Conservation (phyloP, 2,888 invertebrate genomes). For the Drosophila demipolita region DNA sequence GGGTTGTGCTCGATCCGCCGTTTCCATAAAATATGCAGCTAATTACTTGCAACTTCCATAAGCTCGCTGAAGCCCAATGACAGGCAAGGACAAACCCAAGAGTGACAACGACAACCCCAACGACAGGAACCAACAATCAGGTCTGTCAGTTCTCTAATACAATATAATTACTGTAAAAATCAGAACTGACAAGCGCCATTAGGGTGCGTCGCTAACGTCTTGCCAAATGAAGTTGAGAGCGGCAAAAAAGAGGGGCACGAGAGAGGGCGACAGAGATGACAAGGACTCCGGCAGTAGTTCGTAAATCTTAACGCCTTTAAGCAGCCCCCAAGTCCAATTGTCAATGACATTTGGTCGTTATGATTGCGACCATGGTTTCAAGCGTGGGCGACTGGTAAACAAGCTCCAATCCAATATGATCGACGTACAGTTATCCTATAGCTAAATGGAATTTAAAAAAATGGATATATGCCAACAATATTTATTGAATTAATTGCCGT, state of each 20-base stretch:
- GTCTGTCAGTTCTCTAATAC: slow-evolving; percentile 63
- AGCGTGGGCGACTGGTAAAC: slow-evolving; percentile 20
- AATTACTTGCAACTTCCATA: slow-evolving; percentile 71
- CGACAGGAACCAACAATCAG: slow-evolving; percentile 25
- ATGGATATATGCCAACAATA: not conserved
- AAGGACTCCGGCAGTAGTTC: slow-evolving; percentile 63
- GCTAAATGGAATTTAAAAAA: not conserved
- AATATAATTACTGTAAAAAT: slow-evolving; percentile 78
- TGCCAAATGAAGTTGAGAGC: slow-evolving; percentile 14
- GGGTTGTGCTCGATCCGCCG: slow-evolving; percentile 13
- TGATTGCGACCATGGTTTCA: slow-evolving; percentile 43
- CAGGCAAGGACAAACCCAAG: slow-evolving; percentile 17
- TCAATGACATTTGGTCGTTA: slow-evolving; percentile 76
- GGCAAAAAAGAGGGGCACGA: not conserved
- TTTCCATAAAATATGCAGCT: slow-evolving; percentile 76
- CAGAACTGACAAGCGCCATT: slow-evolving; percentile 63
- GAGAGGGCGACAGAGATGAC: no score
- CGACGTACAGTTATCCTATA: slow-evolving; percentile 22
- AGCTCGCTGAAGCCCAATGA: slow-evolving; percentile 43
- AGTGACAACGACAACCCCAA: not conserved
- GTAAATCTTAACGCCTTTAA: slow-evolving; percentile 76
- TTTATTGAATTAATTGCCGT: not conserved
- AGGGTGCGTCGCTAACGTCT: slow-evolving; percentile 41
- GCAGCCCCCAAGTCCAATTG: slow-evolving; percentile 66
- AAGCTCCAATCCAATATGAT: not conserved